These are phyloP conservation scores for Pimpla rufipes DNA, from an alignment of 2,888 invertebrate genomes.

Conservation along the genomic window DNA sequence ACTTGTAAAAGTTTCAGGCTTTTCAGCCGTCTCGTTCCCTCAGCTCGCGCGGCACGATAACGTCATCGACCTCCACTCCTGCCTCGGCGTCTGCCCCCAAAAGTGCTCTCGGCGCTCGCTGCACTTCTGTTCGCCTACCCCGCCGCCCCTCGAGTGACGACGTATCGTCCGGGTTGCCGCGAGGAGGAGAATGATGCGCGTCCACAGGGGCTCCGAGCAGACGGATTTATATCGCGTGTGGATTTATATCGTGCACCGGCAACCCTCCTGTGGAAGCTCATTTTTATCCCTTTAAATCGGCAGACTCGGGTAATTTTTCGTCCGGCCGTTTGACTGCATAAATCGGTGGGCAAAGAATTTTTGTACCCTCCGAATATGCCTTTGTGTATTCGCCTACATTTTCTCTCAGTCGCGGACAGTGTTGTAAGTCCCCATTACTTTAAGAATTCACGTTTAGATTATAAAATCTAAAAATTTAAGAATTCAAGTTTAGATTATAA, in stretches of 20 bases:
- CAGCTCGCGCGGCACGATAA: slow-evolving; percentile 47
- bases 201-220: neutral
- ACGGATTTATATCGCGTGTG: neutral
- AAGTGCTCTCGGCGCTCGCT: slow-evolving; percentile 29
- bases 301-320: neutral
- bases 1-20: slow-evolving; percentile 69
- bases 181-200: neutral
- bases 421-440: too few species aligned
- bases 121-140: neutral
- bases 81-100: slow-evolving; percentile 27
- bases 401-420: too few species aligned
- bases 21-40: slow-evolving; percentile 50
- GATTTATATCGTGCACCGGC: slow-evolving; percentile 18
- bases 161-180: neutral
- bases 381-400: too few species aligned
- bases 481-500: too few species aligned
- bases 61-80: slow-evolving; percentile 58
- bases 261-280: neutral
- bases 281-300: slow-evolving; percentile 8
- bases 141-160: neutral
- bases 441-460: too few species aligned
- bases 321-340: neutral
- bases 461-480: too few species aligned
- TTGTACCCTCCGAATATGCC: too few species aligned
- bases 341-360: neutral